These are phyloP conservation scores for Chiloscyllium punctatum DNA, from an alignment of 2,797 vertebrate genomes.

Conservation along the genomic window DNA sequence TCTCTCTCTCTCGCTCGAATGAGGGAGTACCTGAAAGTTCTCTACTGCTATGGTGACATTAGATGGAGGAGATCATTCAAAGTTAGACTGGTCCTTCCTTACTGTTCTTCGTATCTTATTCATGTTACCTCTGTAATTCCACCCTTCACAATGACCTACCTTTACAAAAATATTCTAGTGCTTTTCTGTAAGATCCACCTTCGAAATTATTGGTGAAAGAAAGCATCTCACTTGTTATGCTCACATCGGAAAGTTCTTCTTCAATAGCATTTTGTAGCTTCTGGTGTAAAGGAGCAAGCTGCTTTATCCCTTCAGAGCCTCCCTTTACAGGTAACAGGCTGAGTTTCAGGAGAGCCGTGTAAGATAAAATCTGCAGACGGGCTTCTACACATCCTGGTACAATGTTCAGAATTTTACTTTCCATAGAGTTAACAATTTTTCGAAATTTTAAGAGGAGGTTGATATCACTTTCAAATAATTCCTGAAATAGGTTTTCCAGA, in stretches of 20 bases:
- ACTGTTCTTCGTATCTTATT: neutral
- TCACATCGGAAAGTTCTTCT: neutral
- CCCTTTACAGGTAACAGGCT: neutral
- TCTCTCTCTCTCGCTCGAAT: too few relatives aligned
- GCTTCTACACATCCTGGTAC: neutral
- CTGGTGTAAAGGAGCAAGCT: neutral
- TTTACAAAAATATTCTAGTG: slow-evolving; percentile 7
- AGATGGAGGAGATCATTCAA: neutral
- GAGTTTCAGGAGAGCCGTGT: neutral
- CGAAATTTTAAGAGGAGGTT: neutral
- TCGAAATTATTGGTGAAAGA: neutral
- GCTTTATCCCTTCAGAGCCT: neutral
- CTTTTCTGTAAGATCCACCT: slow-evolving; percentile 21
- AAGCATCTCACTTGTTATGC: neutral
- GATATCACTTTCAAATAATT: too few relatives aligned
- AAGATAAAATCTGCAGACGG: neutral
- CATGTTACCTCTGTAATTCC: neutral
- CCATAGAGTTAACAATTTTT: neutral
- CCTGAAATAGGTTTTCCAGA: neutral
- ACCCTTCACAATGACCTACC: neutral
- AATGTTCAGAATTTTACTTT: neutral
- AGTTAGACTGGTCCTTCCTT: neutral
- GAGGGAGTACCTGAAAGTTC: too few relatives aligned
- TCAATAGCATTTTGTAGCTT: neutral
- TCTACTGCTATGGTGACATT: too few relatives aligned